Conservation (phyloP, 2,113 vertebrate species). For the Scomber japonicus region DNA sequence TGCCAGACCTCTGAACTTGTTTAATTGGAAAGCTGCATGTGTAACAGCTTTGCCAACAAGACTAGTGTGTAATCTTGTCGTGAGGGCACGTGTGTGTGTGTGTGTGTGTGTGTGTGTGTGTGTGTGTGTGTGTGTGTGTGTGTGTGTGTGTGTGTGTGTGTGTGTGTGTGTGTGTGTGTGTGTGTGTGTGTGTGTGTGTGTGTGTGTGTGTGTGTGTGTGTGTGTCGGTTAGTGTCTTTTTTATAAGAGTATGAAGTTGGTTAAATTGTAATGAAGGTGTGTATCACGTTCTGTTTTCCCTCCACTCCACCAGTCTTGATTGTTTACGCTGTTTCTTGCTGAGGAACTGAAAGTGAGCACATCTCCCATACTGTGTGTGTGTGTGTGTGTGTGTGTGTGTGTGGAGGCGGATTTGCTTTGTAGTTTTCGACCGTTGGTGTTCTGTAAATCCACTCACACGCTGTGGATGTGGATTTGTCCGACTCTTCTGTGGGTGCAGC, state of each 20-base stretch:
- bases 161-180: not conserved
- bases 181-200: not conserved
- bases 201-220: not conserved
- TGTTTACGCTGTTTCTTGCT: too few relatives aligned
- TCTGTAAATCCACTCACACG: not conserved
- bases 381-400: too few relatives aligned
- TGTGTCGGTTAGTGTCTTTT: not conserved
- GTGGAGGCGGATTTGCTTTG: not conserved
- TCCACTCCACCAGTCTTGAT: too few relatives aligned
- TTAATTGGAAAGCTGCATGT: not conserved
- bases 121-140: not conserved
- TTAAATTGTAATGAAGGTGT: too few relatives aligned
- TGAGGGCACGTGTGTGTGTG: not conserved
- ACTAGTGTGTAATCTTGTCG: not conserved
- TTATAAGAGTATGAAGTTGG: too few relatives aligned
- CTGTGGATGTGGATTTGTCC: not conserved
- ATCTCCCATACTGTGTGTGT: too few relatives aligned
- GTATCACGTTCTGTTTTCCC: too few relatives aligned
- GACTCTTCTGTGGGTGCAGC: not conserved
- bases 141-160: not conserved
- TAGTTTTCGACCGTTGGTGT: not conserved
- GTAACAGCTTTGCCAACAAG: not conserved
- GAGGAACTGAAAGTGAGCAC: too few relatives aligned
- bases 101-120: not conserved
- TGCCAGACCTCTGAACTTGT: constrained; percentile 12